Conservation (phyloP, 2,888 invertebrate genomes). For the Melanargia galathea region DNA sequence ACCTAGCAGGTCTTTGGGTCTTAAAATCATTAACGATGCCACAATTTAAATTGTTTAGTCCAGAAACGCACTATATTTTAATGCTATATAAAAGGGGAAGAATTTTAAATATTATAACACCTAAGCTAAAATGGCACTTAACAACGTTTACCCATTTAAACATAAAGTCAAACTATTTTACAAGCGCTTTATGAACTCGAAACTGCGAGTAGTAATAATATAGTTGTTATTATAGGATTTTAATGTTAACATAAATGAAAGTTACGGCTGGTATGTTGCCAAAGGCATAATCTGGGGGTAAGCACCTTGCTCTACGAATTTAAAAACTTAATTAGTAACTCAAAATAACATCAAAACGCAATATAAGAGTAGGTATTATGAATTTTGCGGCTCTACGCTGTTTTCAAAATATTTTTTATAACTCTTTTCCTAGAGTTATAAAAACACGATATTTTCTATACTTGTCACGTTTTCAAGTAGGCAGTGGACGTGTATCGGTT, state of each 20-base stretch:
- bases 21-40: too few relatives aligned
- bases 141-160: constrained; percentile 13
- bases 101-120: neutral
- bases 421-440: neutral
- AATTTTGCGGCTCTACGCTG: neutral
- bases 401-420: neutral
- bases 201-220: constrained; percentile 26
- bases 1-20: too few relatives aligned
- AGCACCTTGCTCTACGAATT: constrained; percentile 66
- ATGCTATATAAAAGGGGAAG: neutral
- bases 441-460: too few relatives aligned
- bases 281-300: constrained; percentile 59
- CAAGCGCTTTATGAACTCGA: constrained; percentile 30
- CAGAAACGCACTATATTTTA: too few relatives aligned
- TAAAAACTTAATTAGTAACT: constrained; percentile 67
- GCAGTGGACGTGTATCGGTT: too few relatives aligned
- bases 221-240: constrained; percentile 52
- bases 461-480: too few relatives aligned
- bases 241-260: constrained; percentile 56
- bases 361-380: constrained; percentile 29
- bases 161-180: constrained; percentile 27
- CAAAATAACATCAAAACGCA: constrained; percentile 54
- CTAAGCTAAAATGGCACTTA: neutral
- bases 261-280: constrained; percentile 58
- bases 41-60: too few relatives aligned